Evolutionary conservation across 1,140 invertebrate genomes (phyloP).

Genomic region (Coptotermes formosanus): DNA sequence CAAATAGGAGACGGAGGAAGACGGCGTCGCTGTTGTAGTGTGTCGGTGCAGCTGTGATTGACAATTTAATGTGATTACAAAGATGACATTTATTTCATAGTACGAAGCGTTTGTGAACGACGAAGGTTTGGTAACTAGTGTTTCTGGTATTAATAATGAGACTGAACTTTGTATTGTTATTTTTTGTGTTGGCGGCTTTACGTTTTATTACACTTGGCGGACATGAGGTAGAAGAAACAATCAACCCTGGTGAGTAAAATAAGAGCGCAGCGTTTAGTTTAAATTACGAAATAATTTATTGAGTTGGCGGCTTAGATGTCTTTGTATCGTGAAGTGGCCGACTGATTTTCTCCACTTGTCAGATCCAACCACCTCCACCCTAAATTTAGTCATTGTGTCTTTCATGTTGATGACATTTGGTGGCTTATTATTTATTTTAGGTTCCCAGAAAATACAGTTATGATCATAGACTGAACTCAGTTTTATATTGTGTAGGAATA

Average conservation of each 20-base stretch:
- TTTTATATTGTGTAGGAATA: background rate
- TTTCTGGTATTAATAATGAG: background rate
- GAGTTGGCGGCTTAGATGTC: background rate
- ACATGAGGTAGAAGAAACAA: background rate
- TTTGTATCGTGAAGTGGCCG: background rate
- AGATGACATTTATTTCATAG: background rate
- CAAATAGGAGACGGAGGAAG: background rate
- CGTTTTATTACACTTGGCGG: background rate
- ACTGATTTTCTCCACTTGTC: background rate
- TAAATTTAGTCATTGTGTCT: background rate
- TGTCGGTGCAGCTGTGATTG: background rate
- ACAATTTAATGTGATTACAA: background rate
- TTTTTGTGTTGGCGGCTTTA: slow-evolving; percentile 9
- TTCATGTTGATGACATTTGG: background rate
- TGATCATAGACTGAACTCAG: background rate
- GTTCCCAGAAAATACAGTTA: background rate
- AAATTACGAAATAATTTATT: too few relatives aligned
- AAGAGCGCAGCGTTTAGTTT: background rate
- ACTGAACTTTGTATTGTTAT: background rate
- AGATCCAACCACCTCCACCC: background rate
- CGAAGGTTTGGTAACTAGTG: background rate
- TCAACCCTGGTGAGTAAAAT: background rate
- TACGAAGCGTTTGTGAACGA: background rate
- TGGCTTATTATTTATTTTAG: background rate
- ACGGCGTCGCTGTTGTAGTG: background rate